These are phyloP conservation scores for Thymelicus acteon DNA, from an alignment of 2,888 invertebrate genomes.

Conservation along the genomic window DNA sequence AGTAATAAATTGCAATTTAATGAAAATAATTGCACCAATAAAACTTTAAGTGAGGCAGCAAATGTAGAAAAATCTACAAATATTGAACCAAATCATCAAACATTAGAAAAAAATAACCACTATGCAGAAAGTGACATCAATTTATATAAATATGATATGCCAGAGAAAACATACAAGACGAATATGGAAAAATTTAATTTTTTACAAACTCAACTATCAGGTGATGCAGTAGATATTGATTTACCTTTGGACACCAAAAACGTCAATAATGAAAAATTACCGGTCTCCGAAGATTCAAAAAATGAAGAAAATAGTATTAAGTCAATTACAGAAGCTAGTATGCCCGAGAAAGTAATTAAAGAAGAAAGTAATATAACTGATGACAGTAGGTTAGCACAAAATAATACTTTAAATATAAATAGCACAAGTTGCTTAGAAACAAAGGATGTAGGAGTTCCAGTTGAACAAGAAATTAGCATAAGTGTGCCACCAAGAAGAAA, in stretches of 20 bases:
- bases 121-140: constrained; percentile 49
- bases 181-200: constrained; percentile 73
- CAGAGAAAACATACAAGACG: constrained; percentile 71
- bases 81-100: constrained; percentile 38
- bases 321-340: constrained; percentile 2
- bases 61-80: constrained; percentile 24
- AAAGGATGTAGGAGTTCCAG: constrained; percentile 46
- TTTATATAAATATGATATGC: constrained; percentile 46
- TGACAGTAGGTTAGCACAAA: constrained; percentile 71
- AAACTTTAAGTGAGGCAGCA: constrained; percentile 40
- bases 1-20: constrained; percentile 60
- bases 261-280: constrained; percentile 19
- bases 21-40: constrained; percentile 47
- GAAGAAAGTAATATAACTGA: constrained; percentile 70
- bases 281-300: constrained; percentile 39
- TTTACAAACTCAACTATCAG: constrained; percentile 73
- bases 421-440: constrained; percentile 42
- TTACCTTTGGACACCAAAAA: constrained; percentile 40
- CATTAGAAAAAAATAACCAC: constrained; percentile 37
- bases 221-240: constrained; percentile 53
- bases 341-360: constrained; percentile 39
- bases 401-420: constrained; percentile 48
- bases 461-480: constrained; percentile 62
- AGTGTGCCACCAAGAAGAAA: constrained; percentile 77
- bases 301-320: constrained; percentile 11